Evolutionary conservation across 1,140 invertebrate genomes (phyloP).

Genomic region (Rhagoletis pomonella): DNA sequence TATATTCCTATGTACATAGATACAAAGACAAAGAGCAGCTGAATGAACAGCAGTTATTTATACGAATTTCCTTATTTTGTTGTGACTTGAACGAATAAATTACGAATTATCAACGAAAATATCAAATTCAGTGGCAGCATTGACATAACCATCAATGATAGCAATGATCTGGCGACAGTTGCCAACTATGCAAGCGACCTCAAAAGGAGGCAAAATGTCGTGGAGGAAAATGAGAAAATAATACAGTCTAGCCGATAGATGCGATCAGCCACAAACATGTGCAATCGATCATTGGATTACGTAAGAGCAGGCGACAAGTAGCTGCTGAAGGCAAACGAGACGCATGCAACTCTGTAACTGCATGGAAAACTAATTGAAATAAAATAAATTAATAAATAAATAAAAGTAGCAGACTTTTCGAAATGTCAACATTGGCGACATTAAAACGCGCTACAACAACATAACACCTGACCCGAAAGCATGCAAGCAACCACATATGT

Average conservation of each 20-base stretch:
- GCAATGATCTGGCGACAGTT: slow-evolving; percentile 12
- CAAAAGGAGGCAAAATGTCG: slow-evolving; percentile 21
- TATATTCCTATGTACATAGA: not conserved
- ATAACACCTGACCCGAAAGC: slow-evolving; percentile 33
- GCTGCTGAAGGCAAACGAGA: not conserved
- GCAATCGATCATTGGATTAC: slow-evolving; percentile 50
- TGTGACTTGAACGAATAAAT: not conserved
- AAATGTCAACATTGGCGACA: slow-evolving; percentile 54
- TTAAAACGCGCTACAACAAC: slow-evolving; percentile 29
- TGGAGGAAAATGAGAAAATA: not conserved
- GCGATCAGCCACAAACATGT: slow-evolving; percentile 6
- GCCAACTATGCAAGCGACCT: not conserved
- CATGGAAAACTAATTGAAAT: slow-evolving; percentile 4
- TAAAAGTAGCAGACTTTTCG: not conserved
- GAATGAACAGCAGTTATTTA: not conserved
- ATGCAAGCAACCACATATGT: not conserved
- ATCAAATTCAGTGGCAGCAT: slow-evolving; percentile 34
- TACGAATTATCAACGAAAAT: not conserved
- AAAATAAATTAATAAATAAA: slow-evolving; percentile 27
- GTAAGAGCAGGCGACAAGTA: not conserved
- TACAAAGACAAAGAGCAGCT: not conserved
- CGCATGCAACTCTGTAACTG: not conserved
- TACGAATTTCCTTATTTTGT: not conserved
- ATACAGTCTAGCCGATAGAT: not conserved
- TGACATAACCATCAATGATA: slow-evolving; percentile 48